These are phyloP conservation scores for Opisthograptis luteolata DNA, from an alignment of 2,888 invertebrate species.

Conservation along the genomic window DNA sequence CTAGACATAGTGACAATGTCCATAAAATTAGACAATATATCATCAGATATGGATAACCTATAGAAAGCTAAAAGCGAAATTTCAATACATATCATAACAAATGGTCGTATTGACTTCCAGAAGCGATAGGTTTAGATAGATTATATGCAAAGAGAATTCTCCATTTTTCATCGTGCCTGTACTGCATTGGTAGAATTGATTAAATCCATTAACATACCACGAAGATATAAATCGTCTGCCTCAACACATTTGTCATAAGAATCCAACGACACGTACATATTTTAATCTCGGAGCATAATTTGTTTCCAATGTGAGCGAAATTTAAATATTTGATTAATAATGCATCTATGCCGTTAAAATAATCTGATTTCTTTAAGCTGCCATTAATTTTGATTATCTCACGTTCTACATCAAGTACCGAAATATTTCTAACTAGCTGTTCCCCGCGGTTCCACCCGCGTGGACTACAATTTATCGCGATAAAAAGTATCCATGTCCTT, in stretches of 20 bases:
- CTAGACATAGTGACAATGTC: constrained; percentile 26
- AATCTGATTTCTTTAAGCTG: constrained; percentile 43
- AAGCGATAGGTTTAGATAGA: constrained; percentile 50
- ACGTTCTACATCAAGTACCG: constrained; percentile 11
- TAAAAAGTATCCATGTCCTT: too few species aligned
- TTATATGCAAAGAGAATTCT: constrained; percentile 51
- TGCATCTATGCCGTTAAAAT: constrained; percentile 53
- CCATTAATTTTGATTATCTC: constrained; percentile 32
- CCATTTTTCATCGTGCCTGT: constrained; percentile 60
- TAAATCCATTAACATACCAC: constrained; percentile 65
- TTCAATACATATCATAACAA: constrained; percentile 44
- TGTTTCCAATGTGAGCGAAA: constrained; percentile 45
- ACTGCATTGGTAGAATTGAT: constrained; percentile 55
- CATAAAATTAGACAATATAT: constrained; percentile 32
- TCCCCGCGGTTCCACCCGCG: too few species aligned
- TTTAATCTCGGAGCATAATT: constrained; percentile 39
- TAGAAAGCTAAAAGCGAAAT: constrained; percentile 38
- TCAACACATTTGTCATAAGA: constrained; percentile 66
- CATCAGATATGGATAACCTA: constrained; percentile 29
- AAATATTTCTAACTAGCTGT: constrained; percentile 6
- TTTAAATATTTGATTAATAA: constrained; percentile 80
- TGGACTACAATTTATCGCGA: too few species aligned
- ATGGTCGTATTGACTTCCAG: constrained; percentile 40
- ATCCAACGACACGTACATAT: constrained; percentile 41
- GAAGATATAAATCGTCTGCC: constrained; percentile 59